Evolutionary conservation across 2,888 invertebrate genomes (phyloP).

Genomic region (Deilephila elpenor): DNA sequence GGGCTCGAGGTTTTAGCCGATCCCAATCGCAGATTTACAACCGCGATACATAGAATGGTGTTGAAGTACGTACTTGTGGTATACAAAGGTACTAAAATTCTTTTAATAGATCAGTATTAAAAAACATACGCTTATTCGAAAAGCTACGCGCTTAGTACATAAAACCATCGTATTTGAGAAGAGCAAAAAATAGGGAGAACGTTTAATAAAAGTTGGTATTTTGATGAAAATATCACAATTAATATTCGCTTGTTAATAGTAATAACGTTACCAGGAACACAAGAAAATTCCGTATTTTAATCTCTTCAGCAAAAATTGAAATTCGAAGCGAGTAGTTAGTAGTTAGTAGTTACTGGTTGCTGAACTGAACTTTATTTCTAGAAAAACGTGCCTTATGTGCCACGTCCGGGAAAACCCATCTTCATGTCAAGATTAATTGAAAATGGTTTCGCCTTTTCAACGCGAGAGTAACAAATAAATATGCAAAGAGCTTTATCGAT

Average conservation of each 20-base stretch:
- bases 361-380: neutral
- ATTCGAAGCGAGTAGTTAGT: neutral
- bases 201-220: too few relatives aligned
- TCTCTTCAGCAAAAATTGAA: neutral
- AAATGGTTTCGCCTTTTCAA: constrained; percentile 1
- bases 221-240: too few relatives aligned
- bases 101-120: too few relatives aligned
- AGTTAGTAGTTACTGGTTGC: neutral
- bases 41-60: neutral
- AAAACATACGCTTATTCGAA: too few relatives aligned
- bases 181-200: too few relatives aligned
- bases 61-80: too few relatives aligned
- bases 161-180: too few relatives aligned
- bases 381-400: neutral
- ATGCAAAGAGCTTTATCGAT: neutral
- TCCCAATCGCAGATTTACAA: neutral
- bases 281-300: neutral
- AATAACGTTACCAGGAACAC: neutral
- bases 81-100: too few relatives aligned
- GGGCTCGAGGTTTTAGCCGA: constrained; percentile 1
- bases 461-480: neutral
- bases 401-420: neutral
- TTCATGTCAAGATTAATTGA: constrained; percentile 6
- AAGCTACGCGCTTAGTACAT: too few relatives aligned
- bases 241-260: too few relatives aligned